phyloP scores from a whole-genome alignment of 2,113 vertebrate species.

The Taurulus bubalis region DNA sequence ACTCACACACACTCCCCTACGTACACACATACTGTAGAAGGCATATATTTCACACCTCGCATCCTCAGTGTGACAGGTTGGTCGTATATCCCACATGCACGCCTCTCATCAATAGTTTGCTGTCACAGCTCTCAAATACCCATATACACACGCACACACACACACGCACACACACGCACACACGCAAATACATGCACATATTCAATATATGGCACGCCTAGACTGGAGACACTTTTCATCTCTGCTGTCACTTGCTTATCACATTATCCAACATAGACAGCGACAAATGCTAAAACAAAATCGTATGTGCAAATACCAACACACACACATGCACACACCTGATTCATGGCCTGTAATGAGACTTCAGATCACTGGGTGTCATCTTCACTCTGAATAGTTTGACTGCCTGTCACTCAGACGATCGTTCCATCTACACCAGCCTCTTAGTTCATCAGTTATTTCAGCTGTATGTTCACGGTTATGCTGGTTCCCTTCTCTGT shows the following conservation, averaged over 20 bases:
- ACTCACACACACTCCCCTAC: not conserved
- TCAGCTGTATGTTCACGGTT: not conserved
- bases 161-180: not conserved
- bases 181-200: not conserved
- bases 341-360: constrained; percentile 26
- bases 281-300: constrained; percentile 14
- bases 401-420: constrained; percentile 41
- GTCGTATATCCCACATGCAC: not conserved
- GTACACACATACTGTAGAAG: not conserved
- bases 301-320: not conserved
- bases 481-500: constrained; percentile 2
- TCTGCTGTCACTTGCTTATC: constrained; percentile 39
- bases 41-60: not conserved
- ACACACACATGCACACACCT: constrained; percentile 15
- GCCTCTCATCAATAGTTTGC: constrained; percentile 5
- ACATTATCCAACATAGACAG: constrained; percentile 21
- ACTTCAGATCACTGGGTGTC: constrained; percentile 47
- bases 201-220: not conserved
- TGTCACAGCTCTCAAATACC: not conserved
- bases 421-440: constrained; percentile 24
- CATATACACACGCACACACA: constrained; percentile 5
- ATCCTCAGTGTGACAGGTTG: constrained; percentile 1
- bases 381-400: constrained; percentile 24
- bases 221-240: constrained; percentile 26
- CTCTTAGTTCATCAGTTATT: constrained; percentile 12